These are phyloP conservation scores for Meloe dianella DNA, from an alignment of 2,888 invertebrate species.

Conservation along the genomic window DNA sequence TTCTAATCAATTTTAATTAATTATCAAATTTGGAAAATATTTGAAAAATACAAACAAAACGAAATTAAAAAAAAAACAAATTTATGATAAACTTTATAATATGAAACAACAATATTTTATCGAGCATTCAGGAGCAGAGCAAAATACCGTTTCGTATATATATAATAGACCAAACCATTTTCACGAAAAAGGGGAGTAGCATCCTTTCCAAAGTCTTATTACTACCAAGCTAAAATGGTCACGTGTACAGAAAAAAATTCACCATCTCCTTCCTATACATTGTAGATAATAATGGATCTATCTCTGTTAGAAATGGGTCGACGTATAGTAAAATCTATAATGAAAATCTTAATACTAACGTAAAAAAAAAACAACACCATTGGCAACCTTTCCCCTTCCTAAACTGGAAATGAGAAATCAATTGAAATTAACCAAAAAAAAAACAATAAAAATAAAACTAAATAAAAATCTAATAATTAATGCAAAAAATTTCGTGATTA, in stretches of 20 bases:
- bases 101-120: conserved; percentile 49
- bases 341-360: conserved; percentile 7
- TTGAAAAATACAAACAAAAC: conserved; percentile 17
- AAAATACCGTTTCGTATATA: conserved; percentile 55
- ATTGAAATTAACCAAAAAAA: neutral
- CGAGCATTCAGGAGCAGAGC: conserved; percentile 45
- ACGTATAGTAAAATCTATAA: conserved; percentile 42
- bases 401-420: neutral
- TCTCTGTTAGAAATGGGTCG: conserved; percentile 38
- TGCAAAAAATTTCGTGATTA: too few species aligned
- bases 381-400: conserved; percentile 13
- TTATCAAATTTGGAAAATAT: conserved; percentile 12
- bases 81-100: conserved; percentile 30
- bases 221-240: conserved; percentile 46
- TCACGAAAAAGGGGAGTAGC: conserved; percentile 56
- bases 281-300: conserved; percentile 30
- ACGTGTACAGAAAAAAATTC: conserved; percentile 41
- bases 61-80: conserved; percentile 18
- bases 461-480: too few species aligned
- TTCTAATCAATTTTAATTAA: conserved; percentile 10
- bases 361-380: conserved; percentile 2
- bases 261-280: conserved; percentile 35
- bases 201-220: conserved; percentile 51
- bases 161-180: conserved; percentile 57
- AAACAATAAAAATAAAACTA: neutral